Conservation (phyloP, 92 coral and sea anemone genomes). For the Anthopleura xanthogrammica region DNA sequence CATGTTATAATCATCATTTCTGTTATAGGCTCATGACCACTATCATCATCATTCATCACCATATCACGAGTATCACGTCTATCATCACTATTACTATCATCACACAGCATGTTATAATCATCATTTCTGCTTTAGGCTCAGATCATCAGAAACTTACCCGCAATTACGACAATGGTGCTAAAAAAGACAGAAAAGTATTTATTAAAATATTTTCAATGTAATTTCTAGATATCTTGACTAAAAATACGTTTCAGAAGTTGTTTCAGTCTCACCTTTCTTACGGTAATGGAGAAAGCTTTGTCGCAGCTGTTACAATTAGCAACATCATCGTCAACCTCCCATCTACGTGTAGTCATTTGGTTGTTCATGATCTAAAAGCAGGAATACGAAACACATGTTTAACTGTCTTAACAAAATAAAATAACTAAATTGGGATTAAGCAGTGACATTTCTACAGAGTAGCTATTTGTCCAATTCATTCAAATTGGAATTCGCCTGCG, state of each 20-base stretch:
- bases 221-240: no score
- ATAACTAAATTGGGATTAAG: no score
- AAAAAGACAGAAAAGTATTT: conserved; percentile 19
- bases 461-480: no score
- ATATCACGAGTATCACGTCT: no score
- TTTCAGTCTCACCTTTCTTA: conserved; percentile 70
- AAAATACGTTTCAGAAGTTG: background rate
- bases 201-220: background rate
- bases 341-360: conserved; percentile 85
- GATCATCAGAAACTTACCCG: conserved; percentile 63
- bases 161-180: conserved; percentile 98
- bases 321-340: conserved; percentile 95
- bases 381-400: no score
- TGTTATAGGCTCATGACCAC: background rate
- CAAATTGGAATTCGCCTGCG: no score
- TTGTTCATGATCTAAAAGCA: conserved; percentile 58
- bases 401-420: no score
- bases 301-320: conserved; percentile 82
- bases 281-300: conserved; percentile 69
- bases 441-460: no score
- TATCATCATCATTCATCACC: no score
- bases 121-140: background rate
- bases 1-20: background rate
- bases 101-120: background rate
- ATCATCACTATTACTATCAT: no score